Conservation (phyloP, 2,797 vertebrate species). For the Botia kubotai region DNA sequence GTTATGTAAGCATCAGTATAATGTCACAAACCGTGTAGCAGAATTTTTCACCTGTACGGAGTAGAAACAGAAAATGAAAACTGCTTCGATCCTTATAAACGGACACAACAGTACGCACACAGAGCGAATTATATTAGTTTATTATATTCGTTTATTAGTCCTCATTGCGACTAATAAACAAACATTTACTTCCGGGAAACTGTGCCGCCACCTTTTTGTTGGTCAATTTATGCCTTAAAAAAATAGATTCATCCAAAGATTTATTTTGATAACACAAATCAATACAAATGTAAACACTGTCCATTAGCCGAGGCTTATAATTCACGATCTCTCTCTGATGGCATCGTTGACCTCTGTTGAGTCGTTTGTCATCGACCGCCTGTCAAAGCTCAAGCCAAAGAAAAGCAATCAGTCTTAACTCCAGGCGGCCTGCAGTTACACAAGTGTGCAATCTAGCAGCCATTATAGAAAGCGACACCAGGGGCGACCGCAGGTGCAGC, state of each 20-base stretch:
- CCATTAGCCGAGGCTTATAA: conserved; percentile 8
- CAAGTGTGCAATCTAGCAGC: background rate
- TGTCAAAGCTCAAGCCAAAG: background rate
- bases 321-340: background rate
- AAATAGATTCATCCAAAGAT: background rate
- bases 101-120: background rate
- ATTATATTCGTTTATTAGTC: background rate
- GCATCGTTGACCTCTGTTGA: background rate
- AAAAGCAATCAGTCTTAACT: background rate
- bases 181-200: background rate
- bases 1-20: background rate
- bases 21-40: background rate
- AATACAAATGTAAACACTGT: conserved; percentile 8
- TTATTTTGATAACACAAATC: conserved; percentile 10
- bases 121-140: background rate
- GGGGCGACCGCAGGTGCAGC: background rate
- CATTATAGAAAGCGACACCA: background rate
- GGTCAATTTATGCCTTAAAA: background rate
- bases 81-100: background rate
- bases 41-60: background rate
- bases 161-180: background rate
- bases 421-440: background rate
- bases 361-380: background rate
- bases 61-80: background rate
- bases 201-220: background rate